phyloP scores from a whole-genome alignment of 2,797 vertebrate genomes.

The Martes flavigula region DNA sequence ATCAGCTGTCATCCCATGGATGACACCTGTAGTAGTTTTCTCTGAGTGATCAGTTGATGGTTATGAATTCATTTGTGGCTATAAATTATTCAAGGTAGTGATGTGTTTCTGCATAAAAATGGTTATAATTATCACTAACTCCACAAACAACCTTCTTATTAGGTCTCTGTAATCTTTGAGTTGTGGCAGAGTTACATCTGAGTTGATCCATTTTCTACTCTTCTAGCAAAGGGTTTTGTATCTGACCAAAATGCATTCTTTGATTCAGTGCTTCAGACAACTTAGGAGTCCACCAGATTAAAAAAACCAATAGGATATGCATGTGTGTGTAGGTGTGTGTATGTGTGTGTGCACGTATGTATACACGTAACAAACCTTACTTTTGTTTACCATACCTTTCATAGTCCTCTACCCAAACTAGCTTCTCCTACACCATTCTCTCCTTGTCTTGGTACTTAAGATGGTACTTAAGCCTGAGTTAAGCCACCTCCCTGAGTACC shows the following conservation, averaged over 20 bases:
- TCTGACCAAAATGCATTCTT: not conserved
- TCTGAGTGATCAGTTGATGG: not conserved
- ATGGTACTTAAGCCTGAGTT: not conserved
- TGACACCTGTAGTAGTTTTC: not conserved
- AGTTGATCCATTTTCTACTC: not conserved
- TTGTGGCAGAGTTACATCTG: not conserved
- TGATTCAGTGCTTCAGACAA: not conserved
- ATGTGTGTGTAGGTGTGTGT: no score
- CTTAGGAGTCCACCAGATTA: not conserved
- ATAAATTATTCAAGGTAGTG: not conserved
- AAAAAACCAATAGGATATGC: not conserved
- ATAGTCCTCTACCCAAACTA: not conserved
- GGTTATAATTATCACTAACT: not conserved
- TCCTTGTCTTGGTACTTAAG: not conserved
- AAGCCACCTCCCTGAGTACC: not conserved
- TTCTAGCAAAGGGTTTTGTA: not conserved
- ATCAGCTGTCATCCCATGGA: not conserved
- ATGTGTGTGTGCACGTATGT: no score
- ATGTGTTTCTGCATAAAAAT: not conserved
- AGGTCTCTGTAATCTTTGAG: not conserved
- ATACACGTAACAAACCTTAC: not conserved
- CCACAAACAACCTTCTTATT: not conserved
- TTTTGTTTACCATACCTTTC: not conserved
- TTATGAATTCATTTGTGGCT: not conserved
- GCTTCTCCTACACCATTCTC: not conserved